Evolutionary conservation across 2,797 vertebrate species (phyloP), one percentile per base, ranked within the genome.

Genomic region (Enteromius trimaculatus): DNA sequence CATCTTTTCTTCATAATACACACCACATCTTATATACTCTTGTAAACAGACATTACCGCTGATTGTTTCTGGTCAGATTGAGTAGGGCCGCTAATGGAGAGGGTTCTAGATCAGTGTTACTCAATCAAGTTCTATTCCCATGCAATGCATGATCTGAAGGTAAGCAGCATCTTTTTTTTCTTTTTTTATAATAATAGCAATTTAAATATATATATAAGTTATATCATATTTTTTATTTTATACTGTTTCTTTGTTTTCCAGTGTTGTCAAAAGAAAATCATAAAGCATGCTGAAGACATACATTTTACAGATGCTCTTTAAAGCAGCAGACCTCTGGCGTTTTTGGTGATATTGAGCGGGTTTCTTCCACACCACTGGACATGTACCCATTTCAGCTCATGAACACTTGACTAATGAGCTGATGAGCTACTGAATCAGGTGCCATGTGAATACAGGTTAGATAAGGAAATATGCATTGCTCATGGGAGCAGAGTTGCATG

Each of bases 301-400:
- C 19, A 76, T 76, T 58, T 74, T 49, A 66, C 76, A 78, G 17
- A 65, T 44, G 4, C 29, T 14, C 11, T 34, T 31, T 29, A 68
- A 37, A 37, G 8, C 9, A 29, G 51, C 23, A 70, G 34, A 58
- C 49, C 78, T 69, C 65, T 37, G 49, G 49, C 17, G 6, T 29
- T 69, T 79, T 68, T 34, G 29, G 2, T 42, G 34, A n/a, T 80
- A 58, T 80, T 58, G 78, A 80, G 17, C 16, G 0, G 16, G 37
- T 58, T 69, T 69, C 31, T 79, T 80, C 49, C 34, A 69, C 77
- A 69, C 64, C 42, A 34, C n/a, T 69, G 64, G 77, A 69, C 31
- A 51, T 66, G 21, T 55, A 62, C 60, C 37, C 51, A 71, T 60
- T 60, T 58, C 53, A n/a, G 51, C 39, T 44, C 51, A 44, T 58